A percentile compares a stretch with the other conserved stretches of the same genome.
Evolutionary conservation across 2,113 vertebrate species (phyloP).

Genomic region (Xiphophorus maculatus): DNA sequence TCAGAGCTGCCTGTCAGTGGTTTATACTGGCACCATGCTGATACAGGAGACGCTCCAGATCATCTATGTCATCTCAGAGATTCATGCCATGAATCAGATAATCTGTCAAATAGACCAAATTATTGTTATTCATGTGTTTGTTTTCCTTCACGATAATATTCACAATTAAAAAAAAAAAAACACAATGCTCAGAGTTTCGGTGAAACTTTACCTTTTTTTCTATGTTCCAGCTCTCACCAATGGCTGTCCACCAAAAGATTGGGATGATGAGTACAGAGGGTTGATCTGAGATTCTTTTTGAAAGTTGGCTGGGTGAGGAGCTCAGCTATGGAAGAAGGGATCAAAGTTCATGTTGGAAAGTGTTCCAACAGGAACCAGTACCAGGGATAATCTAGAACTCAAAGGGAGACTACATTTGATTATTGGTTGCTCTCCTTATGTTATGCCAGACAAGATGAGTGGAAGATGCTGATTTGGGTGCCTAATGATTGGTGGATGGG

Average conservation of each 20-base stretch:
- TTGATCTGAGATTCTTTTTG: background rate
- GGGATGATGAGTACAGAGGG: background rate
- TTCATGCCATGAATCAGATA: background rate
- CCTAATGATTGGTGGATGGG: background rate
- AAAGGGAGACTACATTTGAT: too few species aligned
- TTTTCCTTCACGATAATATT: background rate
- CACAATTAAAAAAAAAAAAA: too few species aligned
- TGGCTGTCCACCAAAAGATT: too few species aligned
- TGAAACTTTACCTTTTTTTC: background rate
- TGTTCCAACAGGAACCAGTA: too few species aligned
- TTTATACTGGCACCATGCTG: slow-evolving; percentile 4
- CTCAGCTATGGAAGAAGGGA: too few species aligned
- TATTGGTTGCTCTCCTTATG: background rate
- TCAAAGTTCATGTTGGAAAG: too few species aligned
- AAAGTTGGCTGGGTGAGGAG: background rate
- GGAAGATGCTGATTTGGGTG: too few species aligned
- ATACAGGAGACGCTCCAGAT: slow-evolving; percentile 25
- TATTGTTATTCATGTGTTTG: background rate
- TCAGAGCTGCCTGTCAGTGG: slow-evolving; percentile 15
- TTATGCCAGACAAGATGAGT: too few species aligned
- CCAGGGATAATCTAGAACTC: too few species aligned
- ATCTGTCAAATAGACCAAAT: background rate
- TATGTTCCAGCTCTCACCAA: background rate
- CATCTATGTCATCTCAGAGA: slow-evolving; percentile 16
- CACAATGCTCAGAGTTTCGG: background rate